Evolutionary conservation across 2,797 vertebrate species (phyloP).

Genomic region (Sphaeramia orbicularis): DNA sequence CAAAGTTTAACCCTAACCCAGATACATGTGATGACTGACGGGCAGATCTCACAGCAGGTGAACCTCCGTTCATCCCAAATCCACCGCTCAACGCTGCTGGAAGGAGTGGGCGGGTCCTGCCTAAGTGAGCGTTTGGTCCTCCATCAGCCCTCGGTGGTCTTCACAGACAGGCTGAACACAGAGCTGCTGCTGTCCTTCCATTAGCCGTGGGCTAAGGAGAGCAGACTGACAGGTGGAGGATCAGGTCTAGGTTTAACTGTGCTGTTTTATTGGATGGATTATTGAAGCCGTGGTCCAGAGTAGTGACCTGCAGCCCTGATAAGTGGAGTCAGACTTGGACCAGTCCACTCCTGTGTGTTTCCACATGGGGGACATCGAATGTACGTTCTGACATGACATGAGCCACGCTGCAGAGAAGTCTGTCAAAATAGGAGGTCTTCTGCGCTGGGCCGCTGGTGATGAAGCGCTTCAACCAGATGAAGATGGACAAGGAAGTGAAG

Average conservation of each 20-base stretch:
- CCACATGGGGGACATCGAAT: neutral
- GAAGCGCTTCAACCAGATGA: slow-evolving; percentile 10
- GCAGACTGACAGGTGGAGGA: slow-evolving; percentile 30
- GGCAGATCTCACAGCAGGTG: slow-evolving; percentile 27
- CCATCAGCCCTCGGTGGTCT: too few relatives aligned
- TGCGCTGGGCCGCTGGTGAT: slow-evolving; percentile 3
- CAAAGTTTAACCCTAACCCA: too few relatives aligned
- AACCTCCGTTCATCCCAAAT: slow-evolving; percentile 24
- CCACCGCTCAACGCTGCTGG: slow-evolving; percentile 18
- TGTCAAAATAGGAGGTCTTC: slow-evolving; percentile 4
- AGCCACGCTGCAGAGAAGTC: neutral
- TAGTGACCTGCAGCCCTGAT: slow-evolving; percentile 25
- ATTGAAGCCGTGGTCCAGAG: slow-evolving; percentile 32
- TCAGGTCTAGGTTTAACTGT: slow-evolving; percentile 59
- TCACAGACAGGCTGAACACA: slow-evolving; percentile 63
- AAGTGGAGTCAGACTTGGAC: slow-evolving; percentile 24
- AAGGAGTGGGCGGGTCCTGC: slow-evolving; percentile 24
- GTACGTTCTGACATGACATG: neutral
- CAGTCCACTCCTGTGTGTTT: slow-evolving; percentile 19
- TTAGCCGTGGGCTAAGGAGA: slow-evolving; percentile 44
- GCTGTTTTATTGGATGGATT: slow-evolving; percentile 60
- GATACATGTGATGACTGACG: slow-evolving; percentile 20
- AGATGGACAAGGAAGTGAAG: slow-evolving; percentile 9
- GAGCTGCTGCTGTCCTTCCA: slow-evolving; percentile 24
- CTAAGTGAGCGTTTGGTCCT: slow-evolving; percentile 24